These are phyloP conservation scores for Campylomormyrus tamandua DNA, from an alignment of 2,113 vertebrate species.

Conservation along the genomic window DNA sequence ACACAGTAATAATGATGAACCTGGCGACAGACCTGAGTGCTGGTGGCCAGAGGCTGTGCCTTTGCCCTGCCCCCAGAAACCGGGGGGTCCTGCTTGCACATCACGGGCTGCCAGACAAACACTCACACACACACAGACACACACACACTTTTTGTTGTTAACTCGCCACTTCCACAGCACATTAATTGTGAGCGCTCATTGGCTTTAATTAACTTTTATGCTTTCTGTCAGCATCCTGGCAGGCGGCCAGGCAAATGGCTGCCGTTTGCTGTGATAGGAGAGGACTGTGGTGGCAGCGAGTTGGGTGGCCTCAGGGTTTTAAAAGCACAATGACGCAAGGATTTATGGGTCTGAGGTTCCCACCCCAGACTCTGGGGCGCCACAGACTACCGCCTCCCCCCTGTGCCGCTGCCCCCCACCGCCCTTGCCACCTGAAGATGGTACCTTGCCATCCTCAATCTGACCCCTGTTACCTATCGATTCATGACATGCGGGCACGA, in stretches of 20 bases:
- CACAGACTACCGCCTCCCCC: not conserved
- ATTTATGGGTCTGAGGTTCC: not conserved
- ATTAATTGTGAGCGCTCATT: not conserved
- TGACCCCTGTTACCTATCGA: not conserved
- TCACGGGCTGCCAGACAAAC: not conserved
- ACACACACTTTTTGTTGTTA: not conserved
- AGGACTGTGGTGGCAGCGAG: not conserved
- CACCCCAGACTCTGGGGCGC: not conserved
- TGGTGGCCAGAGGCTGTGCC: not conserved
- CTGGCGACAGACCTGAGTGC: not conserved
- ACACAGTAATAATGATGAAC: not conserved
- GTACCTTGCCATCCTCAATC: not conserved
- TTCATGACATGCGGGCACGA: not conserved
- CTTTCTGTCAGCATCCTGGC: not conserved
- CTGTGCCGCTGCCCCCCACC: slow-evolving; percentile 27
- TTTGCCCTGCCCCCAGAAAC: not conserved
- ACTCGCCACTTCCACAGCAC: slow-evolving; percentile 1
- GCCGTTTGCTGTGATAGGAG: not conserved
- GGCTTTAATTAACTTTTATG: slow-evolving; percentile 3
- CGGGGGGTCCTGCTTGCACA: not conserved
- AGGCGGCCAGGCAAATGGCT: not conserved
- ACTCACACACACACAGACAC: not conserved
- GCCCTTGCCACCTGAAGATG: not conserved
- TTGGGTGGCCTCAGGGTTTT: slow-evolving; percentile 11
- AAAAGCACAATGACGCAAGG: not conserved